phyloP scores from a whole-genome alignment of 2,797 vertebrate genomes.

The Hafferia zeledoni region DNA sequence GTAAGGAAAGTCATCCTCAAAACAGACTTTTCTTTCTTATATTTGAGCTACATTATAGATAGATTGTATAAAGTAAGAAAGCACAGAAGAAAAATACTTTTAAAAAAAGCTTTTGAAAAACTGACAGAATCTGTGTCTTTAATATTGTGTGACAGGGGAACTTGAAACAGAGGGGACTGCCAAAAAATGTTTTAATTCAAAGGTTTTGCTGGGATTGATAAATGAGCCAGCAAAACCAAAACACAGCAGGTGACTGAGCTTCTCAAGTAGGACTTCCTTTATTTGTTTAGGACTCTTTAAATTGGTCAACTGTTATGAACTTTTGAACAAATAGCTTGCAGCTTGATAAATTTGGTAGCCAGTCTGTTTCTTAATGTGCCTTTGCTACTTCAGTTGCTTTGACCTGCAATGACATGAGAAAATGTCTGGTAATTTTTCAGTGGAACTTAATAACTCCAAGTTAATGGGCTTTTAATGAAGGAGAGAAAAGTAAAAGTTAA shows the following conservation, averaged over 20 bases:
- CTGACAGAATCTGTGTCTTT: background rate
- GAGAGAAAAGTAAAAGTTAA: background rate
- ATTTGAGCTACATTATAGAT: background rate
- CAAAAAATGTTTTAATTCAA: background rate
- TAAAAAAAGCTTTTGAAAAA: background rate
- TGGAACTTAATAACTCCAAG: background rate
- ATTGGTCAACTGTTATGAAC: background rate
- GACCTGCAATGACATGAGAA: background rate
- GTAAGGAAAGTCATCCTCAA: background rate
- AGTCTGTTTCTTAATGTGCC: background rate
- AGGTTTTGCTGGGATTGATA: background rate
- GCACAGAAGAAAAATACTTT: background rate
- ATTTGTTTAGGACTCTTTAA: background rate
- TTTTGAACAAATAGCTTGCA: background rate
- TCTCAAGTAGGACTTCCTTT: background rate
- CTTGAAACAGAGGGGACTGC: background rate
- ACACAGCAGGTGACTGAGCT: background rate
- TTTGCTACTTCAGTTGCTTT: background rate
- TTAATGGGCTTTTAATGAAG: background rate
- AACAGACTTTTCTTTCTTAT: background rate
- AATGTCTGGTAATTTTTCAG: background rate
- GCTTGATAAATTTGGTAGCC: background rate
- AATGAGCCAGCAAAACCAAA: background rate
- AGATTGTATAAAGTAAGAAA: background rate
- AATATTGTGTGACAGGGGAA: background rate